Evolutionary conservation across 1,140 invertebrate species (phyloP).

Genomic region (Colletes latitarsis): DNA sequence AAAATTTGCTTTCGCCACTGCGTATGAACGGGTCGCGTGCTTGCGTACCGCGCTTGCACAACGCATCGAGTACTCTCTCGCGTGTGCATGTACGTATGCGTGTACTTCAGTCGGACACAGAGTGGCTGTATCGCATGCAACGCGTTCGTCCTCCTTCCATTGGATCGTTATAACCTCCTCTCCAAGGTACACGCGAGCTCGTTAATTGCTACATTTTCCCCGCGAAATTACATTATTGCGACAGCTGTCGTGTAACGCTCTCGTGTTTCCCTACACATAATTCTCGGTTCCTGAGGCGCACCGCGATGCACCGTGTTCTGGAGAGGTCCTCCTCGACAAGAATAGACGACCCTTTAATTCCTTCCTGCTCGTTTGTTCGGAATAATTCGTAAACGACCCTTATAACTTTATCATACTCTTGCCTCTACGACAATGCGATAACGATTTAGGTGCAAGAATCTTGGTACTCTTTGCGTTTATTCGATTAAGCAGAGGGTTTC

Average conservation of each 20-base stretch:
- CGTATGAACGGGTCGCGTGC: slow-evolving; percentile 43
- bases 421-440: no score
- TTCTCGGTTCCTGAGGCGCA: slow-evolving; percentile 44
- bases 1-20: slow-evolving; percentile 63
- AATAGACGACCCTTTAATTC: slow-evolving; percentile 20
- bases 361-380: neutral
- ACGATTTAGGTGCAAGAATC: no score
- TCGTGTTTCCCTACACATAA: slow-evolving; percentile 49
- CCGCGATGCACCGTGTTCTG: neutral
- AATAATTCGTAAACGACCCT: no score
- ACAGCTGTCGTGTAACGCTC: slow-evolving; percentile 60
- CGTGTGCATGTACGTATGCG: neutral
- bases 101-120: slow-evolving; percentile 9
- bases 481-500: no score
- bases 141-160: slow-evolving; percentile 40
- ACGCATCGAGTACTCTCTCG: slow-evolving; percentile 1
- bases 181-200: slow-evolving; percentile 41
- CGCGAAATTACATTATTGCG: slow-evolving; percentile 65
- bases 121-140: slow-evolving; percentile 36
- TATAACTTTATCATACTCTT: neutral
- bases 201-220: slow-evolving; percentile 71
- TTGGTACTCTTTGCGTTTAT: no score
- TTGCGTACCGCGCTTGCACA: slow-evolving; percentile 33
- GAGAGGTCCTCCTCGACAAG: neutral
- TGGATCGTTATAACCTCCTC: slow-evolving; percentile 37